These are phyloP conservation scores for Rotaria magnacalcarata DNA, from an alignment of 2,888 invertebrate species.

Conservation along the genomic window DNA sequence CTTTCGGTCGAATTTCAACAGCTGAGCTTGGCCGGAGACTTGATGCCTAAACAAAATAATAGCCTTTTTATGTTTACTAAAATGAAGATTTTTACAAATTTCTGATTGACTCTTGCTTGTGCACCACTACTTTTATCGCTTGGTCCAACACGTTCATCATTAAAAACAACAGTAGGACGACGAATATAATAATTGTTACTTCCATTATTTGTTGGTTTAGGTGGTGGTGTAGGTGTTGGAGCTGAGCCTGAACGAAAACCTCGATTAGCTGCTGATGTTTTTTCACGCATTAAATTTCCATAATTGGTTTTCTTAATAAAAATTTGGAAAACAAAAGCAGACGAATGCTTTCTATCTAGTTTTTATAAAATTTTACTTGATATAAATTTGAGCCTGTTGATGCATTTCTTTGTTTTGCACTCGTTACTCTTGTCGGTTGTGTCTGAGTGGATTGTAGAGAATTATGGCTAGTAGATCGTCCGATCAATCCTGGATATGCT, in stretches of 20 bases:
- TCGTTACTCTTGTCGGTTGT: background rate
- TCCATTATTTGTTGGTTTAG: background rate
- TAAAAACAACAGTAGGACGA: constrained; percentile 20
- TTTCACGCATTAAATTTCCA: background rate
- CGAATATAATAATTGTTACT: background rate
- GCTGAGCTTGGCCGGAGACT: constrained; percentile 28
- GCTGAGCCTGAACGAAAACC: constrained; percentile 3
- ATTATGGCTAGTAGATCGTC: background rate
- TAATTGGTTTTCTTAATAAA: background rate
- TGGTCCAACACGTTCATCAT: background rate
- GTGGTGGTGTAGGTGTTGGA: constrained; percentile 32
- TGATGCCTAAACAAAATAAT: background rate
- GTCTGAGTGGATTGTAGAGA: background rate
- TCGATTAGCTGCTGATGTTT: background rate
- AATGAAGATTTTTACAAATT: background rate
- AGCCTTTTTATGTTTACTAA: background rate
- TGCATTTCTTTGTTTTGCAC: background rate
- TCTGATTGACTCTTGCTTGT: constrained; percentile 33
- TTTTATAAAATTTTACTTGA: background rate
- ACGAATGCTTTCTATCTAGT: background rate
- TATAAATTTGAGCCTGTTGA: background rate
- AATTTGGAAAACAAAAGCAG: background rate
- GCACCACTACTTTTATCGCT: constrained; percentile 7
- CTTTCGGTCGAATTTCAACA: background rate
- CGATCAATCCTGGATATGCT: background rate